A percentile compares a stretch with the other conserved stretches of the same genome.
These are phyloP conservation scores for Pithys albifrons DNA, from an alignment of 2,113 vertebrate genomes.

Conservation along the genomic window DNA sequence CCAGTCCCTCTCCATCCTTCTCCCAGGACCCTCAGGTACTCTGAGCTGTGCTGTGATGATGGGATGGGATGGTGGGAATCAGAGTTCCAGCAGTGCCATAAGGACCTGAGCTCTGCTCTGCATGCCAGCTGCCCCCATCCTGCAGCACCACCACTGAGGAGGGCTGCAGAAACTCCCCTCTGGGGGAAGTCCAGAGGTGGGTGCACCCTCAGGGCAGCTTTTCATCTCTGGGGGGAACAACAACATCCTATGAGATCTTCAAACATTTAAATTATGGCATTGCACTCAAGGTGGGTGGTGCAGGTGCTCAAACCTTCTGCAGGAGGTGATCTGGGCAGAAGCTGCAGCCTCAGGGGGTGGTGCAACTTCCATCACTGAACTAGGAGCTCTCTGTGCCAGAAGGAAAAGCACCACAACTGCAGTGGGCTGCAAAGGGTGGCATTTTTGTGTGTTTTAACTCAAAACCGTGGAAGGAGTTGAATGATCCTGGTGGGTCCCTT, in stretches of 20 bases:
- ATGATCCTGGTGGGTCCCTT: neutral
- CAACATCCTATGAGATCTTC: fast-evolving
- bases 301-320: neutral
- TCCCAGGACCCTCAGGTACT: neutral
- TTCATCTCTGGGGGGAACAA: neutral
- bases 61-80: neutral
- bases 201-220: neutral
- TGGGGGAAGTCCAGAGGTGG: neutral
- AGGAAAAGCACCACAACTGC: fast-evolving
- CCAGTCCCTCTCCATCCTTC: neutral
- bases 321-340: neutral
- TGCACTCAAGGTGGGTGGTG: neutral
- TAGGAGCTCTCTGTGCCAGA: neutral
- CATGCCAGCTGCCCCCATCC: neutral
- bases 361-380: neutral
- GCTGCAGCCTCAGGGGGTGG: neutral
- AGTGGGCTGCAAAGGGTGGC: neutral
- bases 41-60: neutral
- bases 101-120: neutral
- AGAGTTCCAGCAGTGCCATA: neutral
- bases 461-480: too few relatives aligned
- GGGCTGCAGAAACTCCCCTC: neutral
- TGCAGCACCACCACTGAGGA: neutral
- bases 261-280: neutral
- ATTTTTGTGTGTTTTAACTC: neutral